Evolutionary conservation across 1,140 invertebrate genomes (phyloP), one percentile per base, ranked within the genome.

Genomic region (Bombus difficillimus): DNA sequence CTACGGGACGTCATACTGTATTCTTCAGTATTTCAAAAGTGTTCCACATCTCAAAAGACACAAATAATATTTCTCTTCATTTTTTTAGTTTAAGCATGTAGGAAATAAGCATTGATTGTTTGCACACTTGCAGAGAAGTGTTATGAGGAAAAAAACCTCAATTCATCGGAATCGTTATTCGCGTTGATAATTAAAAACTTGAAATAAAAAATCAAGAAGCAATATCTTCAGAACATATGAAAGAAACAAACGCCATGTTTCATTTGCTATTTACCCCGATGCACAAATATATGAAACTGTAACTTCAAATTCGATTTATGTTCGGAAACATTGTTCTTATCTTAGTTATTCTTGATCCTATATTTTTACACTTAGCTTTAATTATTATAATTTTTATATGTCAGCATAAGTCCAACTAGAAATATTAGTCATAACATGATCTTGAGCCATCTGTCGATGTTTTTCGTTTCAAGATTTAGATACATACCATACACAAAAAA

Each of bases 1-100:
- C 96, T 95, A 86, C 95, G 94, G 91, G 96, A 96, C 95, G 96
- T 96, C 93, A 94, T 95, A 93, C 92, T 94, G 87, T 43, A 76
- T 81, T 74, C 71, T 73, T 90, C 81, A 68, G 25, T 85, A 83
- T 81, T 86, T 92, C 80, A 91, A 76, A 85, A 86, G 81, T 66
- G 57, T 79, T 87, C 86, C 69, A 84, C 90, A 94, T 94, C 89
- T 86, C 92, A 92, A 91, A 76, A 86, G 72, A 79, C 83, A 91
- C 90, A 80, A 81, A 43, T 80, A 77, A 88, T 86, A 76, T 83
- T 77, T 82, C 43, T 90, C 83, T 80, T 92, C 92, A 92, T 93
- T 83, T 82, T 91, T 90, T 86, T n/a, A 68, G 74, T 68, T 74
- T 22, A 74, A 68, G 53, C 57, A 47, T 68, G 76, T 81, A 43